Evolutionary conservation across 2,113 vertebrate species (phyloP).

Genomic region (Otis tarda): DNA sequence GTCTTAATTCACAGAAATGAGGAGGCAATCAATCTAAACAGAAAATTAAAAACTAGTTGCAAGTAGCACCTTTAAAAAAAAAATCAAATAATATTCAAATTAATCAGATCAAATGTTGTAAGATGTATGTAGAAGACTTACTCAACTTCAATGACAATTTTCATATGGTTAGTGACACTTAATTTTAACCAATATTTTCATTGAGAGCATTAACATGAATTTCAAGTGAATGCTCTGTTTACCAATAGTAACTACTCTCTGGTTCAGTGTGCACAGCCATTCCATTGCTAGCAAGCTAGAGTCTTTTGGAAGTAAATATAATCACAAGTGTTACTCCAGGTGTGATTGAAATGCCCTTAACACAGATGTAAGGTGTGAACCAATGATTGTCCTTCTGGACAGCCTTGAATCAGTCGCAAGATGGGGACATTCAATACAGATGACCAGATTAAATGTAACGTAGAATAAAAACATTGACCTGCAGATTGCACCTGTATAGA

Average conservation of each 20-base stretch:
- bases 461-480: background rate
- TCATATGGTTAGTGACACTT: background rate
- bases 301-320: background rate
- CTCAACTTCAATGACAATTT: background rate
- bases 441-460: background rate
- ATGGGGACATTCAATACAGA: background rate
- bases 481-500: background rate
- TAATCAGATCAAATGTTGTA: background rate
- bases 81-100: background rate
- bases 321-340: too few species aligned
- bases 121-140: background rate
- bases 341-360: background rate
- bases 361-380: background rate
- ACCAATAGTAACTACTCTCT: background rate
- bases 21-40: background rate
- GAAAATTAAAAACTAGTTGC: background rate
- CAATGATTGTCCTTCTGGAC: background rate
- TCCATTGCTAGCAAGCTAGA: background rate
- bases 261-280: background rate
- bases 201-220: background rate
- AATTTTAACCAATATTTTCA: background rate
- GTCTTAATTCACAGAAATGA: background rate
- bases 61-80: background rate
- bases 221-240: background rate
- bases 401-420: background rate